These are phyloP conservation scores for Melikaiella ostensackeni DNA, from an alignment of 2,888 invertebrate species.

Conservation along the genomic window DNA sequence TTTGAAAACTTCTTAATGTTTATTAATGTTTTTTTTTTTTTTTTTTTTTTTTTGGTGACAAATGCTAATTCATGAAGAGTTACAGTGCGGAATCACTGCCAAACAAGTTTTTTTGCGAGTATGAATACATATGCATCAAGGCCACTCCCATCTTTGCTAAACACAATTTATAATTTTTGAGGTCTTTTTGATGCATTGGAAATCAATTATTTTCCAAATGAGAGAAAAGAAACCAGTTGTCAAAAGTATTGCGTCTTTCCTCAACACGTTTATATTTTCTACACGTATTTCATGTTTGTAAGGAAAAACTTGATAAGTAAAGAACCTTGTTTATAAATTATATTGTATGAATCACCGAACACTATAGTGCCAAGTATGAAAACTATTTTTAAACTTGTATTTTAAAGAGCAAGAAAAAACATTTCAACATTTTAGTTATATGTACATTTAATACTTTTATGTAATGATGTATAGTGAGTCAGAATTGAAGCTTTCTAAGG, in stretches of 20 bases:
- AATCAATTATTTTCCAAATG: conserved; percentile 20
- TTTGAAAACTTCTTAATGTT: not conserved
- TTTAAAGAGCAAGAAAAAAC: not conserved
- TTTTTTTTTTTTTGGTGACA: not conserved
- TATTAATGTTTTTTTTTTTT: too few species aligned
- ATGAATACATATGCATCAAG: conserved; percentile 18
- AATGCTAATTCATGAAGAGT: not conserved
- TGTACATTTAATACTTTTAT: too few species aligned
- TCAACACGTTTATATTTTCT: not conserved
- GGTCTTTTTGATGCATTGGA: conserved; percentile 13
- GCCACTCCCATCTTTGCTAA: not conserved
- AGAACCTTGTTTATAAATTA: not conserved
- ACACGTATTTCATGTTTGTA: not conserved
- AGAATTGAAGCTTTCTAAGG: not conserved
- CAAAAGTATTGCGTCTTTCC: not conserved
- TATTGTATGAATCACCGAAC: not conserved
- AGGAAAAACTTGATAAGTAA: not conserved
- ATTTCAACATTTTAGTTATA: not conserved
- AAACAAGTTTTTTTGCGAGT: not conserved
- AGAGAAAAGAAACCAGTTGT: not conserved
- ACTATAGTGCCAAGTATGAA: not conserved
- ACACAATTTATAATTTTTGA: conserved; percentile 24
- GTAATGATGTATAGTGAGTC: not conserved
- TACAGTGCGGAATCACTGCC: not conserved
- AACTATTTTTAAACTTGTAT: not conserved